Base-by-base conservation (phyloP, 2,888 invertebrate genomes). In the Anoplius nigerrimus region DNA sequence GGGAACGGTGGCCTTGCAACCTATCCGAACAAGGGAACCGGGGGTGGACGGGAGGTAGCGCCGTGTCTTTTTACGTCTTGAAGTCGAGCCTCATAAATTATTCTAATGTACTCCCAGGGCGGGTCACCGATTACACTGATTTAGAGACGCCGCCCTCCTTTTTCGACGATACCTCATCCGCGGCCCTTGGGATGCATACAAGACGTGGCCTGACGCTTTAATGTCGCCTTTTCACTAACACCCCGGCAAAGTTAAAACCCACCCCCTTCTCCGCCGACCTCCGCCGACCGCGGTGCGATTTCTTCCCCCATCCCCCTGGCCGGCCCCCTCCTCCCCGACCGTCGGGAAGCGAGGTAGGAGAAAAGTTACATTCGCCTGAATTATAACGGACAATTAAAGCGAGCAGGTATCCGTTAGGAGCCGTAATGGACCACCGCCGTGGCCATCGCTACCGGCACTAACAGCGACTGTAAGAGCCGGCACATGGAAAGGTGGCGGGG, bases 61-160 rank as follows among this genome's bases (percentile, higher is more conserved):
- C 72, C 62, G 62, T 75, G 72, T 66, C 71, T 81, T 78, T 79
- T 81, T 81, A 78, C 67, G 71, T 74, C 69, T 70, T 73, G 76
- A 34, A 34, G 34, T 34, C 20, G 64, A 63, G 68, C 76, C 66
- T 74, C 76, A 82, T 83, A 82, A 86, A 86, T 86, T 85, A 85
- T 81, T 81, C 81, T 86, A 86, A 86, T 86, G 84, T 84, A 86
- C 84, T 85, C 83, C 81, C 84, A 74, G 75, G 81, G 83, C 84
- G 81, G 83, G 78, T 79, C 80, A 80, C 79, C 79, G 84, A 84
- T 84, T 85, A 83, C 82, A 81, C 85, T 85, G 84, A 84, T 85
- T 85, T 85, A 84, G 80, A 84, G 84, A 82, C 80, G 80, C 76
- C 80, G 81, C 78, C 79, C 82, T 76, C 78, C 80, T 83, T 80